phyloP scores from a whole-genome alignment of 2,113 vertebrate species.

The Arizona elegans region DNA sequence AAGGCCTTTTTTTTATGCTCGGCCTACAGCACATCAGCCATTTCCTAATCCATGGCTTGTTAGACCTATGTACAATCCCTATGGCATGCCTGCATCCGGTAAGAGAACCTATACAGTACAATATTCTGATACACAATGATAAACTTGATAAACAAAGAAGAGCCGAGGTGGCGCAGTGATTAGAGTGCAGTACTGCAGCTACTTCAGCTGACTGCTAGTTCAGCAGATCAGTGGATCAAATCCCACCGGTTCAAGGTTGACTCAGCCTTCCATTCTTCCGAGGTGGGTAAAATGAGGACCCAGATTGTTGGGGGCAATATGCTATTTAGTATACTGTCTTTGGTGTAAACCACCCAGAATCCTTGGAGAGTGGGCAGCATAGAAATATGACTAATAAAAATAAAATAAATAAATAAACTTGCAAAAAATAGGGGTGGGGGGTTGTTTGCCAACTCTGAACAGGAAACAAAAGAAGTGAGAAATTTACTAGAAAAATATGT shows the following conservation, averaged over 20 bases:
- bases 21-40: constrained; percentile 59
- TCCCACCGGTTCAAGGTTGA: too few species aligned
- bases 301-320: too few species aligned
- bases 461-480: neutral
- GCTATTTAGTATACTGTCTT: too few species aligned
- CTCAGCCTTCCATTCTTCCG: too few species aligned
- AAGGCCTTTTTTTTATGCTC: constrained; percentile 64
- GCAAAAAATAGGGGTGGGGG: neutral
- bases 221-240: too few species aligned
- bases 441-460: neutral
- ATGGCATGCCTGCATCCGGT: constrained; percentile 60
- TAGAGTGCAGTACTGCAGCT: too few species aligned
- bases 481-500: neutral
- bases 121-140: neutral
- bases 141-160: neutral
- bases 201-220: too few species aligned
- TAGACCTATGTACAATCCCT: constrained; percentile 46
- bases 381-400: too few species aligned
- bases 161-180: too few species aligned
- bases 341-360: too few species aligned
- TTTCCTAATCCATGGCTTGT: constrained; percentile 63
- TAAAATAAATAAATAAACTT: neutral
- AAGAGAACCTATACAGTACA: constrained; percentile 6
- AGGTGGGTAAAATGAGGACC: too few species aligned
- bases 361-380: too few species aligned